Base-by-base conservation (phyloP, 1,140 invertebrate species). In the Drosophila athabasca region DNA sequence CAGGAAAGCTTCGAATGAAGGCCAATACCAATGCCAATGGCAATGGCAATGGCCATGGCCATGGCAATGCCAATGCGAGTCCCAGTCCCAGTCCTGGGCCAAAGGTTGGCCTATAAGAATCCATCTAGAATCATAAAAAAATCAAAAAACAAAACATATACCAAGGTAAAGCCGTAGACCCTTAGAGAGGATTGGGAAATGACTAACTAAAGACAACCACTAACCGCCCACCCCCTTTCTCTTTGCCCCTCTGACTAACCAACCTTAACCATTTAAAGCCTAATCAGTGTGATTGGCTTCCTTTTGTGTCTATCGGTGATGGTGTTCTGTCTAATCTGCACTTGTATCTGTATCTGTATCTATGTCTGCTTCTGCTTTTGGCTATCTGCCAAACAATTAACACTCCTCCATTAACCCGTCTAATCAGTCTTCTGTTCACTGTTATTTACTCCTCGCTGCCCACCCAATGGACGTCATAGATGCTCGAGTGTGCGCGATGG, bases 401-500 rank as follows among this genome's bases (percentile, higher is more conserved):
- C 52, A 46, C 44, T 60, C 15, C 44, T 60, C 29, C 57, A 49
- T 62, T 50, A 68, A 66, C 57, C 52, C 22, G 35, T 66, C 54
- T 84, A 80, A 84, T 84, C 67, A 44, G 52, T 19, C 35, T 39
- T 13, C 77, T 69, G 71, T 50, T 60, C 39, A 52, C 49, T 67
- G 66, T 68, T 78, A 61, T 82, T 53, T 66, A 62, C 60, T 43
- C 57, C 73, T 48, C 59, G 26, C 52, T 64, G 50, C 62, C 72
- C 50, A 75, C 71, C 22, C 69, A 72, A 76, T 76, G 73, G 67
- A 70, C 67, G 24, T 29, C 64, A 29, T 64, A 90, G 90, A 76
- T 91, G 87, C 70, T 75, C 83, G 35, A 90, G 90, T 55, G 70
- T 35, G 9, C 74, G 89, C 39, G 85, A 90, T 19, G 76, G 84